phyloP scores from a whole-genome alignment of 1,140 invertebrate genomes.

The Trichonephila clavata region DNA sequence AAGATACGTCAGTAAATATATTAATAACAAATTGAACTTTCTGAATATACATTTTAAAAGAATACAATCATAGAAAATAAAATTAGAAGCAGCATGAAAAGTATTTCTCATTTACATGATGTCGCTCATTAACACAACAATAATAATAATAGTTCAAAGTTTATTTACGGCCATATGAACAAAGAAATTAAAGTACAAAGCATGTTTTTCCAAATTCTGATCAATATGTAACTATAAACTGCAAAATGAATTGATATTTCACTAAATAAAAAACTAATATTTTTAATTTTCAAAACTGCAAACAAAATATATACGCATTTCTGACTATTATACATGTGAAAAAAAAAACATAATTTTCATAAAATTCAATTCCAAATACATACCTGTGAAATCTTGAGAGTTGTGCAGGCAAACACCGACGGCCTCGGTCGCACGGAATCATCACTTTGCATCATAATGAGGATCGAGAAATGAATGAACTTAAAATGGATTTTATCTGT shows the following conservation, averaged over 20 bases:
- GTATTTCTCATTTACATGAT: background rate
- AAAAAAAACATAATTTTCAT: too few relatives aligned
- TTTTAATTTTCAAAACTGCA: background rate
- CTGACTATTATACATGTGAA: too few relatives aligned
- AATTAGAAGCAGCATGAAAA: too few relatives aligned
- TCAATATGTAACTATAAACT: too few relatives aligned
- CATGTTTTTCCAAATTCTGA: too few relatives aligned
- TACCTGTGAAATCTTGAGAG: conserved; percentile 74
- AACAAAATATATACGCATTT: background rate
- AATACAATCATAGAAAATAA: background rate
- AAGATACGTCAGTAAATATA: too few relatives aligned
- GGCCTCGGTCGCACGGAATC: conserved; percentile 69
- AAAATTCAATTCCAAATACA: background rate
- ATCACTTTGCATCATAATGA: conserved; percentile 71
- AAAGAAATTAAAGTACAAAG: too few relatives aligned
- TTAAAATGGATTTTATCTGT: background rate
- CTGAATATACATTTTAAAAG: background rate
- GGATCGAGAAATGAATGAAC: conserved; percentile 25
- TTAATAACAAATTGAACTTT: background rate
- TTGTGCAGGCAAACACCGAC: conserved; percentile 65
- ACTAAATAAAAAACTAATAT: background rate
- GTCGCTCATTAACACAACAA: too few relatives aligned
- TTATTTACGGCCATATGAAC: too few relatives aligned
- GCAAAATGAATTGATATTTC: background rate
- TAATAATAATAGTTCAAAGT: too few relatives aligned